A percentile compares a stretch with the other conserved stretches of the same genome.
Evolutionary conservation across 2,797 vertebrate species (phyloP).

Genomic region (Yasuhikotakia modesta): DNA sequence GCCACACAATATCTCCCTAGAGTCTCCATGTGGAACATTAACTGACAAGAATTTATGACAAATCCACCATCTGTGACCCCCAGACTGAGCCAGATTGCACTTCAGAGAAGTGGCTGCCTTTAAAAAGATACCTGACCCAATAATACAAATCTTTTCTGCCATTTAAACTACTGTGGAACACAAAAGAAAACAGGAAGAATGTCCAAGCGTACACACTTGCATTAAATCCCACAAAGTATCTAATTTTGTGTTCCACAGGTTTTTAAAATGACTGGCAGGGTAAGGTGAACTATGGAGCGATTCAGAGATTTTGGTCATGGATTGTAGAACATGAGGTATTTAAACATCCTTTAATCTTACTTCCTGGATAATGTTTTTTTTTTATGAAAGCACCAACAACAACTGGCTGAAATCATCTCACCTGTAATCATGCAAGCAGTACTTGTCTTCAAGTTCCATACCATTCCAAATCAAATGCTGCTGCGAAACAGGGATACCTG

Average conservation of each 20-base stretch:
- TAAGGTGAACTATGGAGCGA: background rate
- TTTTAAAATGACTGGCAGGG: background rate
- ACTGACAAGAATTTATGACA: slow-evolving; percentile 67
- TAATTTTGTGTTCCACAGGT: background rate
- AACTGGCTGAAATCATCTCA: slow-evolving; percentile 75
- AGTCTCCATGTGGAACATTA: slow-evolving; percentile 68
- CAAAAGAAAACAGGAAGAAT: slow-evolving; percentile 2
- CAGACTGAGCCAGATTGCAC: slow-evolving; percentile 18
- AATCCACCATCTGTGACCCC: slow-evolving; percentile 63
- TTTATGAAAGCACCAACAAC: background rate
- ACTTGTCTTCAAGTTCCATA: slow-evolving; percentile 91
- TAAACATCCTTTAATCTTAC: background rate
- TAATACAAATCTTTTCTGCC: background rate
- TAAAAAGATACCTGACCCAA: slow-evolving; percentile 1
- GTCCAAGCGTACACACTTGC: too few relatives aligned
- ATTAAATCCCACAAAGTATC: background rate
- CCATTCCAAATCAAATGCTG: slow-evolving; percentile 99
- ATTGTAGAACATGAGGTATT: background rate
- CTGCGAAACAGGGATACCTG: slow-evolving; percentile 95
- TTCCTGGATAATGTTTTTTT: background rate
- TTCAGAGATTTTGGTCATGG: background rate
- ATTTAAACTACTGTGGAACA: background rate
- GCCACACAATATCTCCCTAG: slow-evolving; percentile 55
- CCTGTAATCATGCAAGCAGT: slow-evolving; percentile 94
- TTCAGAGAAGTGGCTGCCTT: slow-evolving; percentile 21